Conservation (phyloP, 2,113 vertebrate genomes). For the Callospermophilus lateralis region DNA sequence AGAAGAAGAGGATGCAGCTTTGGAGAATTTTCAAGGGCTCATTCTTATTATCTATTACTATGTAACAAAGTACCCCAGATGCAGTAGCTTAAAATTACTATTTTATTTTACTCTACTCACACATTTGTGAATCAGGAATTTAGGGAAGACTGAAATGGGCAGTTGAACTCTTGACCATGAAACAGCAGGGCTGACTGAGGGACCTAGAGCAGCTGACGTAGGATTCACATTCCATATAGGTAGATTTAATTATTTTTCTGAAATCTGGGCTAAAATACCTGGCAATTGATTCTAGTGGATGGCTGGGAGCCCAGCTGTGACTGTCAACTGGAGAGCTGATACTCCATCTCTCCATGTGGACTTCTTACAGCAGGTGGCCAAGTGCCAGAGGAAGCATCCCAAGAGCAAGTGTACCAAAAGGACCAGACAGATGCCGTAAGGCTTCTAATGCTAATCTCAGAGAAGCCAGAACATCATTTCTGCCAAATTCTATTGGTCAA, state of each 20-base stretch:
- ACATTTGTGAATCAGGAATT: not conserved
- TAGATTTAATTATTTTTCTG: not conserved
- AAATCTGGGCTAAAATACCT: not conserved
- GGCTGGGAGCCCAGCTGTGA: not conserved
- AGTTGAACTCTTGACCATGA: not conserved
- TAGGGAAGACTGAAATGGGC: not conserved
- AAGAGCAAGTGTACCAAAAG: not conserved
- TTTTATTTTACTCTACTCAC: not conserved
- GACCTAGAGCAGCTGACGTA: not conserved
- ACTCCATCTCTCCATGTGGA: not conserved
- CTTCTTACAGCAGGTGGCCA: conserved; percentile 12
- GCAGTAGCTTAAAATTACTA: not conserved
- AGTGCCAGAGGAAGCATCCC: not conserved
- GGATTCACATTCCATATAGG: not conserved
- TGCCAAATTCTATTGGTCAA: not conserved
- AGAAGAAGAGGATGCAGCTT: not conserved
- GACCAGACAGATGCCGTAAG: not conserved
- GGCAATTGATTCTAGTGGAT: not conserved
- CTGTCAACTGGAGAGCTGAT: not conserved
- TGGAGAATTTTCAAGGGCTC: not conserved
- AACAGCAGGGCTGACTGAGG: fast-evolving
- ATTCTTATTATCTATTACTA: not conserved
- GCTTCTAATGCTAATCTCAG: not conserved
- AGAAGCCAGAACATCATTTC: not conserved
- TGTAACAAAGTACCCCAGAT: not conserved